Evolutionary conservation across 92 coral and sea anemone species (phyloP), one percentile per base, ranked within the genome.

Genomic region (Actinostola sp.): DNA sequence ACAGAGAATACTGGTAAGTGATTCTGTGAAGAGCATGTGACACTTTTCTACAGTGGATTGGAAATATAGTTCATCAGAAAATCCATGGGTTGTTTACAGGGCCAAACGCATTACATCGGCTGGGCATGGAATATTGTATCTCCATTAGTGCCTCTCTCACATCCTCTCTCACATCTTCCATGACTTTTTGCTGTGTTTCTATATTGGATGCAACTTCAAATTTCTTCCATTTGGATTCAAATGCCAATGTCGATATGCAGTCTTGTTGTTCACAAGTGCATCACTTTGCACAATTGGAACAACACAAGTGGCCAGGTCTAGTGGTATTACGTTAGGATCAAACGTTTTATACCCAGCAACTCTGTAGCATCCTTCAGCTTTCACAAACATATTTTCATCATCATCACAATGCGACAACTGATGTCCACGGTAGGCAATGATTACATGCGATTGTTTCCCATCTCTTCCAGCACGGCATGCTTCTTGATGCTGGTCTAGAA

Each of bases 401-500:
- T 52, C 66, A 27, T 84, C 80, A 84, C 89, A 77, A 28, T 19
- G 33, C 3, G 38, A 13, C 14, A 57, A 7, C 30, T 82, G 87
- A 16, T 73, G 75, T 5, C 81, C 87, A 43, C 71, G 67, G 34
- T 74, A 82, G n/a, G 39, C 21, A 11, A 33, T 45, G n/a, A 67
- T 15, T n/a, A 74, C 75, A 59, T 81, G 42, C 44, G 79, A 39
- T 9, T 35, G 35, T 28, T 32, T 46, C 16, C 64, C 80, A 58
- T 77, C 77, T 39, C 79, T 59, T 5, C 84, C 84, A 50, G 84
- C 84, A 19, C 85, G 45, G 4, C 79, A 73, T 17, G 31, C 42
- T 51, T 80, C 85, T 71, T 80, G 85, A 25, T 71, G 80, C 10
- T 49, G 67, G 12, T 80, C 85, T 8, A 80, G 72, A 11, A 80